Evolutionary conservation across 2,797 vertebrate species (phyloP).

Genomic region (Aphelocoma californica): DNA sequence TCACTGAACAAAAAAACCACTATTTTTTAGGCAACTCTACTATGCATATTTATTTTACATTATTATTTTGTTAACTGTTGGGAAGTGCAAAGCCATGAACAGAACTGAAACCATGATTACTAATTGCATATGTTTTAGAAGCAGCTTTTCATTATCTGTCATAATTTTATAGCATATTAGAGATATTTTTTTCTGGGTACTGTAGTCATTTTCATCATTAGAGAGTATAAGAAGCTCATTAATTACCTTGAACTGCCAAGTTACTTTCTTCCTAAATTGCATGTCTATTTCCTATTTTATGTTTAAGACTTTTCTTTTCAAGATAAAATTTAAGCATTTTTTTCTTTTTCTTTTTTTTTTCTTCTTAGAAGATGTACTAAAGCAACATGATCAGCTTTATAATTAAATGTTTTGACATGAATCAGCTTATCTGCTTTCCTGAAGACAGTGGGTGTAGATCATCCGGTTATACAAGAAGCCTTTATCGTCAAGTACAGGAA

Average conservation of each 20-base stretch:
- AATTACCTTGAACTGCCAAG: slow-evolving; percentile 68
- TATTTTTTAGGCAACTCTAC: background rate
- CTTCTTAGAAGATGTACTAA: slow-evolving; percentile 54
- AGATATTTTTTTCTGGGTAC: slow-evolving; percentile 19
- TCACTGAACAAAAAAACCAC: background rate
- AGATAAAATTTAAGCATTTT: slow-evolving; percentile 51
- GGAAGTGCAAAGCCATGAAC: background rate
- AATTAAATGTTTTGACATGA: slow-evolving; percentile 70
- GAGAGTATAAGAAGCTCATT: slow-evolving; percentile 63
- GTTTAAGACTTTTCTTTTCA: slow-evolving; percentile 61
- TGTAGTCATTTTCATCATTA: slow-evolving; percentile 58
- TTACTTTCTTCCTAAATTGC: slow-evolving; percentile 60
- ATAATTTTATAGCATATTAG: slow-evolving; percentile 60
- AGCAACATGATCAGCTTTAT: slow-evolving; percentile 57
- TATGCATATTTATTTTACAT: background rate
- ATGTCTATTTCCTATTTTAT: slow-evolving; percentile 44
- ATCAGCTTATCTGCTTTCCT: slow-evolving; percentile 56
- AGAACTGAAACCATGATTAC: slow-evolving; percentile 34
- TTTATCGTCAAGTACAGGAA: background rate
- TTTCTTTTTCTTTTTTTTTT: background rate
- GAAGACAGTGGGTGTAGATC: slow-evolving; percentile 30
- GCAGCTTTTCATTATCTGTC: slow-evolving; percentile 59
- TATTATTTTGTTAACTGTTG: background rate
- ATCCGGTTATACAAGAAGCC: background rate
- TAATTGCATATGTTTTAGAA: slow-evolving; percentile 63